Evolutionary conservation across 2,797 vertebrate genomes (phyloP), one percentile per base, ranked within the genome.

Genomic region (Xenentodon cancila): DNA sequence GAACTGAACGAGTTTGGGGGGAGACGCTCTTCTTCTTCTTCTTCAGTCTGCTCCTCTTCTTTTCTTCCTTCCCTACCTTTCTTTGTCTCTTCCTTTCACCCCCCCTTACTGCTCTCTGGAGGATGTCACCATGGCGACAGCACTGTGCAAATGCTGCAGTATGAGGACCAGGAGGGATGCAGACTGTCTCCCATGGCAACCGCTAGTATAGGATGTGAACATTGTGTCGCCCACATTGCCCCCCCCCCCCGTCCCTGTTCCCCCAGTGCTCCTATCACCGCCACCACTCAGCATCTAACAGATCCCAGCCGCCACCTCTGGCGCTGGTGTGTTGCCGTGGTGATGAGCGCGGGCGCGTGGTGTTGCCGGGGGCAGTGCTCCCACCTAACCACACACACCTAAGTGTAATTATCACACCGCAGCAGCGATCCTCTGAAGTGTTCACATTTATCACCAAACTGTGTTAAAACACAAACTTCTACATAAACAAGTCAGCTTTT

Each of bases 71-170:
- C 16, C 25, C 30, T 65, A 27, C 47, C 44, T 70, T 37, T 65
- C 60, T 69, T 37, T 70, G 18, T 64, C 44, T 64, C 52, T 25
- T 34, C 40, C 13, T 13, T 20, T 22, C 20, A 11, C 20, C n/a
- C 53, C 44, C 71, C 34, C 61, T 48, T 53, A 13, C 54, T 66
- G 63, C 71, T 84, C 82, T 85, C 82, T 80, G 79, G 87, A 83
- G 85, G 78, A 82, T 91, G 92, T 94, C 89, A 88, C 92, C 92
- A 94, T 94, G 90, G 93, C 88, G 90, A 94, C 92, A 88, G 88
- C 79, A 79, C 88, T 40, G 87, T 89, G 81, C 83, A 68, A 84
- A 89, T 92, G 88, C 88, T 92, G 92, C 91, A 92, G 89, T 90
- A 80, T 88, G 77, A 86, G 82, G 86, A 90, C 85, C 75, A 83